Conservation (phyloP, 2,888 invertebrate species). For the Pediacus dermestoides region DNA sequence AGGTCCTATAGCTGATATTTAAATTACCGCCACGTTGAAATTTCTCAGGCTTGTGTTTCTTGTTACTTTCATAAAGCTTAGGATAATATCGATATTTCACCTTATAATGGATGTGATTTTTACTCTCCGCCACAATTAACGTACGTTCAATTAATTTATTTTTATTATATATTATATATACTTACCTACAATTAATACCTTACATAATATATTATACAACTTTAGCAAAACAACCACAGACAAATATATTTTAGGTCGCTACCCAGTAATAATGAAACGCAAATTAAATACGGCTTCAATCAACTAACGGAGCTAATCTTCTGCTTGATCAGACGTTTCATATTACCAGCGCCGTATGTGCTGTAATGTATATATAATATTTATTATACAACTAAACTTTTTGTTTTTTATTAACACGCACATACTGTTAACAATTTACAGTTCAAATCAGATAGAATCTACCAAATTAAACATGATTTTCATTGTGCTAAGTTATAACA, state of each 20-base stretch:
- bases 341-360: slow-evolving; percentile 18
- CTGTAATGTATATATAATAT: slow-evolving; percentile 18
- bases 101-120: slow-evolving; percentile 27
- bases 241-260: slow-evolving; percentile 22
- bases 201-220: slow-evolving; percentile 2
- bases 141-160: slow-evolving; percentile 21
- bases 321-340: slow-evolving; percentile 22
- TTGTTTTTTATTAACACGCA: slow-evolving; percentile 6
- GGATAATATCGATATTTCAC: slow-evolving; percentile 30
- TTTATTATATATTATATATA: slow-evolving; percentile 8
- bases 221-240: slow-evolving; percentile 4
- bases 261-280: slow-evolving; percentile 19
- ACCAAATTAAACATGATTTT: too few species aligned
- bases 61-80: slow-evolving; percentile 37
- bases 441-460: too few species aligned
- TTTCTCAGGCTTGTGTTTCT: slow-evolving; percentile 44
- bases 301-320: slow-evolving; percentile 19
- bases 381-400: slow-evolving; percentile 12
- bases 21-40: slow-evolving; percentile 36
- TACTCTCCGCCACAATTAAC: slow-evolving; percentile 26
- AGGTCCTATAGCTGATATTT: slow-evolving; percentile 65
- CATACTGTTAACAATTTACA: slow-evolving; percentile 4
- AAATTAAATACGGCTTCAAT: slow-evolving; percentile 19
- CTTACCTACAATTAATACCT: slow-evolving; percentile 19
- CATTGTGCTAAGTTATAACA: too few species aligned